Evolutionary conservation across 2,113 vertebrate species (phyloP), one percentile per base, ranked within the genome.

Genomic region (Oryzias javanicus): DNA sequence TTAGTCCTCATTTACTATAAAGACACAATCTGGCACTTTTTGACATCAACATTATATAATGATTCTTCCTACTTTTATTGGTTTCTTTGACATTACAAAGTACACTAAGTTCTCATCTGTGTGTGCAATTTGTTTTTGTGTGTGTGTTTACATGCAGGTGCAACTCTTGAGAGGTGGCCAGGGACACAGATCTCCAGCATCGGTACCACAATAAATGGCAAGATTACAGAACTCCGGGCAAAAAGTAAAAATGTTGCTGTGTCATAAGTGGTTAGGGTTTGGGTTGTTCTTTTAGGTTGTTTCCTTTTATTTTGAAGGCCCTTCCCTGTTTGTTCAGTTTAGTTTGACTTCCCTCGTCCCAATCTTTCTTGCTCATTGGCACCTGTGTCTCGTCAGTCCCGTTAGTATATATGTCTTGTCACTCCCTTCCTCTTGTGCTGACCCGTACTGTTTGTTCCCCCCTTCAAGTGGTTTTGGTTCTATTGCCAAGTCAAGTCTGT

Each of bases 211-310:
- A 57, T 66, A n/a, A n/a, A 46, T 14, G 54, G 29, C 20, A 65
- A 57, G 54, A 66, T 66, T n/a, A 57, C 63, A n/a, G 46, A 57
- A 47, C 63, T 57, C 46, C 8, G 40, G 0, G 1, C 54, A 13
- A 57, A 66, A 66, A 57, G 47, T 66, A 50, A 66, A 66, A 50
- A 4, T n/a, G 40, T 66, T 56, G 1, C 19, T 56, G 27, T 53
- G 42, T 13, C 42, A 4, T 18, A 47, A 50, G 22, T 14, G 18
- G 20, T 49, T 49, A 60, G 49, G 5, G 5, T 29, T 29, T 6
- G 27, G 27, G 27, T 29, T 49, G 40, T 5, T 3, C 16, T 2
- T 49, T 42, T 22, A 13, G 17, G 8, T 8, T 29, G 2, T 16
- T 42, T 44, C 25, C 19, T 51, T 25, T 42, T 14, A 42, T 42